Evolutionary conservation across 2,888 invertebrate species (phyloP), one percentile per base, ranked within the genome.

Genomic region (Tetramorium bicarinatum): DNA sequence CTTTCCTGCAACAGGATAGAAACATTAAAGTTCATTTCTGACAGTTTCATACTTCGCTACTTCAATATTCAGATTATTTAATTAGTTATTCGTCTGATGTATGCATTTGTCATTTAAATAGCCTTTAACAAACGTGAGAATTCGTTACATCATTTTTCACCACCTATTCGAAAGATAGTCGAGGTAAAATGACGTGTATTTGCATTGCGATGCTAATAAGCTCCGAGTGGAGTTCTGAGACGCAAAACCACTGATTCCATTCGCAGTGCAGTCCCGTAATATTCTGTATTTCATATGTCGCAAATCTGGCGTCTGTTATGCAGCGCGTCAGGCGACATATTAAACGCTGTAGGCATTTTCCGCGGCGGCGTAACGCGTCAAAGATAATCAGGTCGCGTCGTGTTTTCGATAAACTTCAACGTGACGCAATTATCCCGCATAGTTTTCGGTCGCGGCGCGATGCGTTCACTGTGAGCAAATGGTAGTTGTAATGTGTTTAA

Each of bases 291-390:
- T 72, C 79, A 79, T 72, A 56, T 47, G 74, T 72, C 74, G 79
- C 71, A 29, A 56, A 34, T 56, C 44, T 52, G 41, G 41, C 52
- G 54, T 56, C 34, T 56, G 79, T 44, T 69, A 56, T n/a, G 44
- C 44, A 9, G 54, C 29, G 44, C 41, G n/a, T 25, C 29, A 13
- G 76, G 86, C 86, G 86, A 79, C 81, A 85, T 89, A 89, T 88
- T 89, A 89, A 89, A 83, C 83, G 89, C 85, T 82, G 82, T 81
- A 82, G 89, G 88, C 89, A 85, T 77, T 89, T 87, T 86, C 81
- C 66, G 56, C 64, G 83, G 79, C 82, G 81, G 54, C 75, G 56
- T 21, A 69, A 56, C 71, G 85, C 87, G 85, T 87, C 85, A 83
- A 52, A 85, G 87, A 89, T 89, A 89, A 89, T 89, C 89, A 83